Evolutionary conservation across 1,140 invertebrate species (phyloP), one percentile per base, ranked within the genome.

Genomic region (Oscheius sp.): DNA sequence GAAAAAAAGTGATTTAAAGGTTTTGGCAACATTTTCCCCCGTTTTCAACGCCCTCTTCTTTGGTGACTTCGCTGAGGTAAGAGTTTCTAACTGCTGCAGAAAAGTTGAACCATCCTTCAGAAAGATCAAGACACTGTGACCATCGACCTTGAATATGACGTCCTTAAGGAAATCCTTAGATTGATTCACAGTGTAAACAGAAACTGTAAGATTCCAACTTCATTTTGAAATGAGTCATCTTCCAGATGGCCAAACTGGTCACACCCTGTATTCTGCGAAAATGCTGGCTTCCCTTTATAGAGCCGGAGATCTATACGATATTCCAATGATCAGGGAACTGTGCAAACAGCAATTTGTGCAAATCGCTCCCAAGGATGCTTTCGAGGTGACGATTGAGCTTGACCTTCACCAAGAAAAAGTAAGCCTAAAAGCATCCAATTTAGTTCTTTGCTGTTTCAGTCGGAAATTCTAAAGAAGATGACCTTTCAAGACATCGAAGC

Each of bases 391-490:
- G 7, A 55, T 55, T 13, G 15, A 55, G 28, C 28, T 55, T 15
- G 7, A 55, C 15, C 49, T 55, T 55, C 49, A 55, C 23, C 7
- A 55, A 23, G 49, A 55, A 26, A 55, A 55, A 26, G 49, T 55
- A 23, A 7, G 10, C 38, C 38, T 7, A 55, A 23, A 23, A 4
- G 49, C 15, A 7, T 7, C 15, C 49, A 13, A 15, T 4, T 20
- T 20, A 55, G 4, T 10, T 4, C 15, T 13, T 20, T 15, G 4
- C 15, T 20, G 7, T 13, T 55, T 55, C 49, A 55, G 49, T 55
- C 49, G 49, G 49, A 55, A 23, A 55, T 55, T 23, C 49, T 55
- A 23, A 55, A 55, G 49, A 7, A 55, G 23, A 55, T 55, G 49
- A 7, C 49, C 23, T 55, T 55, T 26, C 15, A 55, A 55, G 49